Evolutionary conservation across 1,140 invertebrate species (phyloP).

Genomic region (Tenebrio molitor): DNA sequence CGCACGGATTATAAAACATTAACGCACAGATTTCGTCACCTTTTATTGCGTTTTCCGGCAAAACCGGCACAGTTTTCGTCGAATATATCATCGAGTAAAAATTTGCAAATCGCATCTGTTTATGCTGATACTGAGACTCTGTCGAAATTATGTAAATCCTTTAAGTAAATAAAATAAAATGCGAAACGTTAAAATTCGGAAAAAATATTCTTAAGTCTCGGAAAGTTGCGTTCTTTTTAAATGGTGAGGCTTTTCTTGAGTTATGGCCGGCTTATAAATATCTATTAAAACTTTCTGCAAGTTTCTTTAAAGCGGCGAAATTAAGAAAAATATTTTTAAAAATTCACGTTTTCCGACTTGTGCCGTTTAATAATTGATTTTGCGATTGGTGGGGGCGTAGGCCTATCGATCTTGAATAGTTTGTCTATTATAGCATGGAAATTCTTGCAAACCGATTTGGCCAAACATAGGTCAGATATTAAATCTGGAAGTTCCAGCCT

Average conservation of each 20-base stretch:
- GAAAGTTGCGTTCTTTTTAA: slow-evolving; percentile 27
- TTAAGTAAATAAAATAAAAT: slow-evolving; percentile 14
- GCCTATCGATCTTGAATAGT: slow-evolving; percentile 5
- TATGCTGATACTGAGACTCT: too few relatives aligned
- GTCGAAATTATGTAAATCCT: too few relatives aligned
- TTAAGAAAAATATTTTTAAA: slow-evolving; percentile 33
- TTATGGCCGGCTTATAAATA: slow-evolving; percentile 31
- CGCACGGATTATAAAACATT: slow-evolving; percentile 6
- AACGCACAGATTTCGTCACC: slow-evolving; percentile 28
- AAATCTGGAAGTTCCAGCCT: slow-evolving; percentile 21
- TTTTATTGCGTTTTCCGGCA: too few relatives aligned
- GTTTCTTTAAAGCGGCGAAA: not conserved
- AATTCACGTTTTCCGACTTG: too few relatives aligned
- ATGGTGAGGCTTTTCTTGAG: slow-evolving; percentile 19
- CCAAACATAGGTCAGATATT: slow-evolving; percentile 27
- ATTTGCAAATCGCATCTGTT: too few relatives aligned
- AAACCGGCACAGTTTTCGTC: too few relatives aligned
- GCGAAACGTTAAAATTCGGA: slow-evolving; percentile 12
- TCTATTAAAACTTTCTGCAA: slow-evolving; percentile 36
- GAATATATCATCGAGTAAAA: too few relatives aligned
- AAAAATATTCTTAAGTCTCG: slow-evolving; percentile 30
- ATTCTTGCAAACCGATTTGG: slow-evolving; percentile 28
- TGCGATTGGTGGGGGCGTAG: too few relatives aligned
- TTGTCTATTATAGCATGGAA: slow-evolving; percentile 16
- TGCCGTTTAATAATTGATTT: too few relatives aligned